These are phyloP conservation scores for Hydrochoerus hydrochaeris DNA, from an alignment of 2,113 vertebrate species.

Conservation along the genomic window DNA sequence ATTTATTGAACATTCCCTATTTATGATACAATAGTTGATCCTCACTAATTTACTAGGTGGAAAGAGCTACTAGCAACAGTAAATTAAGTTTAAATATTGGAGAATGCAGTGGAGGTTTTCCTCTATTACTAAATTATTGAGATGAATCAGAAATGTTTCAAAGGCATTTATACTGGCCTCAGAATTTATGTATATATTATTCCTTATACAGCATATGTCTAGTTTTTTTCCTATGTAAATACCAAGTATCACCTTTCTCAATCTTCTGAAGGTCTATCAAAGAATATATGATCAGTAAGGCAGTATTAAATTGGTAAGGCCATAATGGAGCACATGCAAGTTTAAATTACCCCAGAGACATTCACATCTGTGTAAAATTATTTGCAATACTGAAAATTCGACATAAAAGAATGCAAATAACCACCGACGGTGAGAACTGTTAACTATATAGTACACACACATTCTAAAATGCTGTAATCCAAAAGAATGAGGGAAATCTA, in stretches of 20 bases:
- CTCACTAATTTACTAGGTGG: neutral
- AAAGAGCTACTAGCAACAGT: neutral
- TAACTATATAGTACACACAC: neutral
- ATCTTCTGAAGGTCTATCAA: neutral
- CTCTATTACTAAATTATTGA: neutral
- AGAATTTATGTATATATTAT: neutral
- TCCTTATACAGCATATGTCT: neutral
- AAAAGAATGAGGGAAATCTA: neutral
- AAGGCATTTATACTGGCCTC: neutral
- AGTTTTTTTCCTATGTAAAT: neutral
- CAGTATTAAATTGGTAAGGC: neutral
- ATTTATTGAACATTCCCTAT: neutral
- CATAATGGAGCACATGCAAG: neutral
- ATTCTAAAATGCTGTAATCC: neutral
- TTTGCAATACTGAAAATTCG: neutral
- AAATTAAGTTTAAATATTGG: neutral
- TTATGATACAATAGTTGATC: neutral
- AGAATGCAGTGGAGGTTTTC: neutral
- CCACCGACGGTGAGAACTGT: neutral
- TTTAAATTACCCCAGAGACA: neutral
- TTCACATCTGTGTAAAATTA: neutral
- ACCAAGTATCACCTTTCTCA: neutral
- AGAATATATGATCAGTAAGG: neutral
- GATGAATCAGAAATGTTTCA: neutral
- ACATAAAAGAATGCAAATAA: neutral